Percentiles rank a stretch among this genome's conserved stretches.
These are phyloP conservation scores for Gasterosteus nipponicus DNA, from an alignment of 2,113 vertebrate genomes.

Conservation along the genomic window DNA sequence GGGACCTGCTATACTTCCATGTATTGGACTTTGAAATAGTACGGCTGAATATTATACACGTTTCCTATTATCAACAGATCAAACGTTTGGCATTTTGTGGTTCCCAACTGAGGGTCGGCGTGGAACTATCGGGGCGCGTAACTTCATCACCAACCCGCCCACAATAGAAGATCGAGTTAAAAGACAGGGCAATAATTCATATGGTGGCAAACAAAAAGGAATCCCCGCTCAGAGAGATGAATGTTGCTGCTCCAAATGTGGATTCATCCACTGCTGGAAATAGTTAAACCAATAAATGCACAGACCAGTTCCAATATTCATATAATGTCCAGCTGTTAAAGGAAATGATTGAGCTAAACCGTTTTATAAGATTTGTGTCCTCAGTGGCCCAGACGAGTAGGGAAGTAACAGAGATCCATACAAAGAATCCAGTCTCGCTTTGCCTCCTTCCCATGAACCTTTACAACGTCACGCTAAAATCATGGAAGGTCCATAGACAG, in stretches of 20 bases:
- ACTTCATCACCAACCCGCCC: too few relatives aligned
- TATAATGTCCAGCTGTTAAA: neutral
- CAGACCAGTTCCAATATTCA: neutral
- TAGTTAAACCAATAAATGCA: neutral
- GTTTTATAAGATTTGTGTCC: neutral
- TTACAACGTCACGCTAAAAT: neutral
- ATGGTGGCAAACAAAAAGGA: too few relatives aligned
- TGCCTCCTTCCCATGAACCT: neutral
- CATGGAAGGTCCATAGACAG: neutral
- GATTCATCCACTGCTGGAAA: too few relatives aligned
- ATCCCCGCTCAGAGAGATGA: too few relatives aligned
- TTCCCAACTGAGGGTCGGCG: too few relatives aligned
- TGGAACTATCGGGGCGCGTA: too few relatives aligned
- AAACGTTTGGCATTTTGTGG: neutral
- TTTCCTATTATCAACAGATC: neutral
- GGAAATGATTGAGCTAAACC: neutral
- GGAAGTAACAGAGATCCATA: neutral
- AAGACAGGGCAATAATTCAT: too few relatives aligned
- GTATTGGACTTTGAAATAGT: neutral
- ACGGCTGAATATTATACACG: neutral
- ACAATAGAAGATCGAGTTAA: too few relatives aligned
- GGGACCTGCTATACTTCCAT: neutral
- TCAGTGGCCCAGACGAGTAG: neutral
- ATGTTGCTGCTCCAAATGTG: too few relatives aligned
- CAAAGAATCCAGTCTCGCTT: neutral